Evolutionary conservation across 2,888 invertebrate genomes (phyloP), one percentile per base, ranked within the genome.

Genomic region (Augochlorella aurata): DNA sequence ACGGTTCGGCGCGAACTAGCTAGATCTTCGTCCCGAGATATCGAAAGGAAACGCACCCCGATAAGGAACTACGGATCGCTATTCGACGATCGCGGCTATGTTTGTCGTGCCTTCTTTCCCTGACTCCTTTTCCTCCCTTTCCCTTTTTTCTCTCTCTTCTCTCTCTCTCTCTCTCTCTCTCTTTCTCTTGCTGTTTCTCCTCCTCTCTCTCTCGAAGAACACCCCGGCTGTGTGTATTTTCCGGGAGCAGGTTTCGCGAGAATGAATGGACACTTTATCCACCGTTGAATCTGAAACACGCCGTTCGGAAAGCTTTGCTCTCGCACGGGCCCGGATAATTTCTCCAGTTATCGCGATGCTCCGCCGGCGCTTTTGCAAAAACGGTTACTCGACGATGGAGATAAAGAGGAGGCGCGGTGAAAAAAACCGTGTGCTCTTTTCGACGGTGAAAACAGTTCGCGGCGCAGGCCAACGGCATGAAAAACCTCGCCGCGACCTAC

Each of bases 231-330:
- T 81, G 79, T 78, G 83, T 87, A 88, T 85, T 88, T 88, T 86
- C 86, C 87, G 87, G 71, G 81, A 87, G 87, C 86, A 80, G 83
- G 85, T 84, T 87, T 85, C 81, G 86, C 81, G 88, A 90, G 87
- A 90, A 91, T 88, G 90, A 91, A 91, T 91, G 91, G 87, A 90
- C 87, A 91, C 86, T 90, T 90, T 91, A 90, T 90, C 90, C 84
- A 78, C 75, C 81, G 82, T 67, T 81, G 87, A 90, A 91, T 91
- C 91, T 90, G 85, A 90, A 90, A 91, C 89, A 90, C 86, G 89
- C 73, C 84, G 85, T 87, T 89, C 88, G 89, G 82, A 89, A 88
- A 88, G 88, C 89, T 87, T 88, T 84, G 88, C 86, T 88, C 86
- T 88, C 81, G 78, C 84, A 77, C 79, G 83, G 82, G 77, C 81